These are phyloP conservation scores for Ganaspis brasiliensis DNA, from an alignment of 2,888 invertebrate species.

Conservation along the genomic window DNA sequence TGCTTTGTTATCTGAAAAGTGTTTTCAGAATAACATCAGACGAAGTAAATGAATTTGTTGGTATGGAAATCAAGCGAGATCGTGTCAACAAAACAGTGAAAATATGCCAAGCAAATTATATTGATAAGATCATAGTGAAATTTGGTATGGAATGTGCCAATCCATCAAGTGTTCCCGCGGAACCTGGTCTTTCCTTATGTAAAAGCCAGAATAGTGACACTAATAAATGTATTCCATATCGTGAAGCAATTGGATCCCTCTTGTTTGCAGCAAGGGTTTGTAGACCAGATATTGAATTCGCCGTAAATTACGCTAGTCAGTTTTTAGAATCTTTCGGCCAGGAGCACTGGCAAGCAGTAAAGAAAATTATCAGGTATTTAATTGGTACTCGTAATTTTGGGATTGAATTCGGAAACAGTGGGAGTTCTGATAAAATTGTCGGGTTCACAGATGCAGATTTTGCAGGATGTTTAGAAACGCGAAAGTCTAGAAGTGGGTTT, in stretches of 20 bases:
- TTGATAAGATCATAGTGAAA: constrained; percentile 44
- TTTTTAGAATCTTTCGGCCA: neutral
- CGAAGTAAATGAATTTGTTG: constrained; percentile 43
- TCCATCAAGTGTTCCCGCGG: constrained; percentile 43
- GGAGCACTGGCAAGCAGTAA: too few species aligned
- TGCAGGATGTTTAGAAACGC: too few species aligned
- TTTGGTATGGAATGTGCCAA: constrained; percentile 48
- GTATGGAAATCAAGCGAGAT: constrained; percentile 50
- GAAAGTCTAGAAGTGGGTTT: too few species aligned
- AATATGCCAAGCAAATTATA: constrained; percentile 45
- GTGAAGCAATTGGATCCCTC: too few species aligned
- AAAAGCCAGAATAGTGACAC: neutral
- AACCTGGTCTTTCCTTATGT: constrained; percentile 47
- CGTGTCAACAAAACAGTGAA: constrained; percentile 34
- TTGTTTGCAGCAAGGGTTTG: too few species aligned
- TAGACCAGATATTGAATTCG: too few species aligned
- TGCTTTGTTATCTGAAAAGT: too few species aligned
- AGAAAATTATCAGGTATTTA: neutral
- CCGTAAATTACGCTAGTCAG: too few species aligned
- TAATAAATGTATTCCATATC: too few species aligned
- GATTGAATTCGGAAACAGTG: neutral
- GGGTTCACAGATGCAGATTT: too few species aligned
- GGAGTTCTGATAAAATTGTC: neutral
- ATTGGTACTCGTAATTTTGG: neutral
- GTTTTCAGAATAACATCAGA: constrained; percentile 48